Evolutionary conservation across 1,140 invertebrate genomes (phyloP).

Genomic region (Dryas iulia): DNA sequence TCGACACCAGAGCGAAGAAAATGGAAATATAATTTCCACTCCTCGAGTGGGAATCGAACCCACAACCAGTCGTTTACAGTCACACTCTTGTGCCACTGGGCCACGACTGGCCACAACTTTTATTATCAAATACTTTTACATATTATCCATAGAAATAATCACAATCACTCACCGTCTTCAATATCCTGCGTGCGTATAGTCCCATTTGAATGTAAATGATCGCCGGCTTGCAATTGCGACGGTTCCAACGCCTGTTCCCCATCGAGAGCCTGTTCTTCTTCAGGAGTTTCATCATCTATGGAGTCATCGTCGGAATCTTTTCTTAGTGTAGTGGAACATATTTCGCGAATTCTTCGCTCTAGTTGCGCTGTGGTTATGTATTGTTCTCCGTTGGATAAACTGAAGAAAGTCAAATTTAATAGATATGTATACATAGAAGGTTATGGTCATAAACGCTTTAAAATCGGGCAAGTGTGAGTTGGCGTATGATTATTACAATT

Average conservation of each 20-base stretch:
- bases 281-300: slow-evolving; percentile 56
- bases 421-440: too few relatives aligned
- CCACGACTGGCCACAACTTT: too few relatives aligned
- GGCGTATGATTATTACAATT: too few relatives aligned
- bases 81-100: too few relatives aligned
- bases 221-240: slow-evolving; percentile 51
- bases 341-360: slow-evolving; percentile 84
- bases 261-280: slow-evolving; percentile 48
- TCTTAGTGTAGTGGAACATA: slow-evolving; percentile 80
- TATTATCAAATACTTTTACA: too few relatives aligned
- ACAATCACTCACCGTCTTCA: slow-evolving; percentile 55
- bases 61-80: too few relatives aligned
- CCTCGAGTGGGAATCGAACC: too few relatives aligned
- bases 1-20: too few relatives aligned
- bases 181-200: slow-evolving; percentile 47
- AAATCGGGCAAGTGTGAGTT: too few relatives aligned
- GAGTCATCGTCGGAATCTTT: slow-evolving; percentile 60
- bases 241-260: slow-evolving; percentile 57
- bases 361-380: slow-evolving; percentile 91
- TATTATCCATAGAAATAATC: too few relatives aligned
- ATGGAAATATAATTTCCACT: too few relatives aligned
- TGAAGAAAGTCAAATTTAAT: slow-evolving; percentile 45
- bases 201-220: slow-evolving; percentile 57
- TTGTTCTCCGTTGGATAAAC: slow-evolving; percentile 91
- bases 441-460: too few relatives aligned